Evolutionary conservation across 2,113 vertebrate genomes (phyloP), one percentile per base, ranked within the genome.

Genomic region (Chionodraco myersi): DNA sequence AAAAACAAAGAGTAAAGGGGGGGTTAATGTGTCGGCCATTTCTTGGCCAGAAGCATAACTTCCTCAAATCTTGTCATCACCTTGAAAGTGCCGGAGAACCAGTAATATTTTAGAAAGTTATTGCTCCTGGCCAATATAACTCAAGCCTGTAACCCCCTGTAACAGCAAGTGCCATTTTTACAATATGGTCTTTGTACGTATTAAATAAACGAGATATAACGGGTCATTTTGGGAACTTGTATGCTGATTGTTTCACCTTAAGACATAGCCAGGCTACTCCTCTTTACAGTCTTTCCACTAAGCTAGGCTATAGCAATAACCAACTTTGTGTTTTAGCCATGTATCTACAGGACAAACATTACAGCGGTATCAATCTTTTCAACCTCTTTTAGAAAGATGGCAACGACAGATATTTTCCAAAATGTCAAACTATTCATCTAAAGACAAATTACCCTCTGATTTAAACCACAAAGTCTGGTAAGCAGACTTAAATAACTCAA

Each of bases 401-500:
- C 3, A 0, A 54, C n/a, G 13, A 26, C 57, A 10, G 61, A 11
- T 36, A 57, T n/a, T 34, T 65, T 11, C 49, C n/a, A 57, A 78
- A 73, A 10, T 14, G 9, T 49, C 0, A 2, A 44, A 51, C 4
- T 51, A 23, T 36, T 68, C 18, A 26, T 68, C 54, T 21, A 52
- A 72, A 75, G 8, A 58, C 18, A 34, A 57, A 49, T 11, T 26
- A 51, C 61, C 70, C 59, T 34, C 15, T 56, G 34, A 72, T 53
- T 63, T 23, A 73, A 65, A 56, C 75, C 77, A 71, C 21, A 13
- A 65, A 82, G 58, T 71, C 41, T 30, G 16, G 45, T 52, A 51
- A 75, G 73, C 87, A 69, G 71, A 80, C 72, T 72, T 5, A 54
- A 62, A 80, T 13, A 53, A 69, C 48, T 66, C 18, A 26, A 53